Conservation (phyloP, 2,888 invertebrate species). For the Rapana venosa region DNA sequence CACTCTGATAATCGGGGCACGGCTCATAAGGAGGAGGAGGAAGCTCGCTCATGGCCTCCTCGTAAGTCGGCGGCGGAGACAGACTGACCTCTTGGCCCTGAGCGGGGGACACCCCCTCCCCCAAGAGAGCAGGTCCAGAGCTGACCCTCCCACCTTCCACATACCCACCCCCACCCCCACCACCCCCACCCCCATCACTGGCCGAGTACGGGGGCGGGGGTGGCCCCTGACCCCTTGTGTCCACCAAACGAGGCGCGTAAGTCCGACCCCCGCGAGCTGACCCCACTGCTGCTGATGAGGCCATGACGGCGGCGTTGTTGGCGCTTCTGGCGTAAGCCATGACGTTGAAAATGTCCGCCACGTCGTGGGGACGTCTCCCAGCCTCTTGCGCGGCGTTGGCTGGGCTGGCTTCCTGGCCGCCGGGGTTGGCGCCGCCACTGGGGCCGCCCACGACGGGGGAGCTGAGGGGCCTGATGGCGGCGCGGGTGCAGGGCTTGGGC, state of each 20-base stretch:
- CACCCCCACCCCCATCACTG: background rate
- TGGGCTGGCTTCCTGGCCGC: background rate
- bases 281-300: background rate
- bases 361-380: background rate
- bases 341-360: slow-evolving; percentile 23
- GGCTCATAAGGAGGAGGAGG: slow-evolving; percentile 24
- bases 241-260: background rate
- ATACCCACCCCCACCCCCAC: background rate
- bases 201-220: slow-evolving; percentile 14
- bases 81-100: background rate
- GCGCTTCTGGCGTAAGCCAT: background rate
- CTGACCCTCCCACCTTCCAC: background rate
- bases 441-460: background rate
- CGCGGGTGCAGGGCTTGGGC: slow-evolving; percentile 31
- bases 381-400: background rate
- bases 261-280: background rate
- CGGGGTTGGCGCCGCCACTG: too few relatives aligned
- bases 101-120: background rate
- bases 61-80: slow-evolving; percentile 32
- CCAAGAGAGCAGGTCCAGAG: background rate
- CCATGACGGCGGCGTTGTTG: too few relatives aligned
- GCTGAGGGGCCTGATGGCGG: background rate
- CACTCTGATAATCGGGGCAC: background rate
- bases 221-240: background rate
- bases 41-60: background rate